A percentile compares a stretch with the other conserved stretches of the same genome.
These are phyloP conservation scores for Anoplopoma fimbria DNA, from an alignment of 2,113 vertebrate species.

Conservation along the genomic window DNA sequence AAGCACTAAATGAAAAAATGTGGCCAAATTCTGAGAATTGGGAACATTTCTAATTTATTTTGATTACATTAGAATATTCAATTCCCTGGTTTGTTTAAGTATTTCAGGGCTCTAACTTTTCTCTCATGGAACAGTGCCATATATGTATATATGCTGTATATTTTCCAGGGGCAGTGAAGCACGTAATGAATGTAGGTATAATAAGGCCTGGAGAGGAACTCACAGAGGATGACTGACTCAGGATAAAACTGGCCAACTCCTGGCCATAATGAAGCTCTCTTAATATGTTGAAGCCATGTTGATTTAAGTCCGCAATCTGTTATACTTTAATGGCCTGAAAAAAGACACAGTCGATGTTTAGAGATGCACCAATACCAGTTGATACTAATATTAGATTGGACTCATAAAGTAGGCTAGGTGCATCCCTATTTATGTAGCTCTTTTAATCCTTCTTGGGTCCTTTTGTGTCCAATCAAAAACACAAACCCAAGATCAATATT, in stretches of 20 bases:
- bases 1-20: neutral
- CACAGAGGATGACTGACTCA: neutral
- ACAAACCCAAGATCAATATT: neutral
- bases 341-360: neutral
- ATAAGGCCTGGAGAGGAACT: constrained; percentile 21
- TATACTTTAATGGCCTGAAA: neutral
- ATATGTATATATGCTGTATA: neutral
- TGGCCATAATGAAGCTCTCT: constrained; percentile 1
- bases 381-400: neutral
- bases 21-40: neutral
- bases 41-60: constrained; percentile 15
- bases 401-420: neutral
- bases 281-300: constrained; percentile 8
- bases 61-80: constrained; percentile 23
- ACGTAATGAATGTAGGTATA: constrained; percentile 18
- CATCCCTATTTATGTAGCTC: neutral
- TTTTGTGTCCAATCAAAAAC: neutral
- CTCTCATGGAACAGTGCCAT: neutral
- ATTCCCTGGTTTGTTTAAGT: neutral
- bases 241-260: constrained; percentile 3
- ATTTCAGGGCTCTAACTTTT: neutral
- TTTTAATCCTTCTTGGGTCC: neutral
- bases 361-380: neutral
- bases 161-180: constrained; percentile 3
- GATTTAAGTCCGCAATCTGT: constrained; percentile 23